Evolutionary conservation across 1,140 invertebrate species (phyloP), one percentile per base, ranked within the genome.

Genomic region (Oreohelix idahoensis): DNA sequence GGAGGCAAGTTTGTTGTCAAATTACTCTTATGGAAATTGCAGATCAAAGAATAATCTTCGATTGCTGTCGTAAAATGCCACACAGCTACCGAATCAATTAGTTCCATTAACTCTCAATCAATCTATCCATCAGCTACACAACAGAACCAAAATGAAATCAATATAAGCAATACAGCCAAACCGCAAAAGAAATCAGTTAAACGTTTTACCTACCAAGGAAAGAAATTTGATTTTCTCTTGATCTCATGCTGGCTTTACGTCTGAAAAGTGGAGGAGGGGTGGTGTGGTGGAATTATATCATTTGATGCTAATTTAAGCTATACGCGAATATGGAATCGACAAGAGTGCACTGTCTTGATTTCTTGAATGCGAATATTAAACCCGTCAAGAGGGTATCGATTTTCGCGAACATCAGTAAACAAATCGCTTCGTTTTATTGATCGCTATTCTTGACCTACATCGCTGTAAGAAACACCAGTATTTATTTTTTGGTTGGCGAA

Each of bases 371-470:
- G 63, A 66, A 66, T 66, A 66, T 66, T 66, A 66, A 66, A 32
- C 29, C 63, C 63, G n/a, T 66, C 63, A 66, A 66, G 63, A 66
- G 29, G n/a, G 63, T 32, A 66, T 66, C 63, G 63, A 66, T 66
- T 66, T 66, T 66, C 63, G 63, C 32, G n/a, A 66, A 66, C 63
- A 66, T 66, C 63, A 17, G 63, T 66, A 29, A 66, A 66, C 29
- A 66, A 66, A 66, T 66, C 63, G 63, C n/a, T 66, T 66, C n/a
- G n/a, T 66, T 66, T 66, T 66, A 66, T 66, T 66, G 63, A 32
- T 32, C 63, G n/a, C 63, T 23, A 66, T 32, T 66, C 29, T 66
- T 66, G 63, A 66, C n/a, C n/a, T 32, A 32, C 63, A 66, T 29
- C 29, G 8, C n/a, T 58, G 53, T 58, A 66, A 66, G 5, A 35